A percentile compares a stretch with the other conserved stretches of the same genome.
Conservation (phyloP, 2,888 invertebrate species). For the Coremacera marginata region DNA sequence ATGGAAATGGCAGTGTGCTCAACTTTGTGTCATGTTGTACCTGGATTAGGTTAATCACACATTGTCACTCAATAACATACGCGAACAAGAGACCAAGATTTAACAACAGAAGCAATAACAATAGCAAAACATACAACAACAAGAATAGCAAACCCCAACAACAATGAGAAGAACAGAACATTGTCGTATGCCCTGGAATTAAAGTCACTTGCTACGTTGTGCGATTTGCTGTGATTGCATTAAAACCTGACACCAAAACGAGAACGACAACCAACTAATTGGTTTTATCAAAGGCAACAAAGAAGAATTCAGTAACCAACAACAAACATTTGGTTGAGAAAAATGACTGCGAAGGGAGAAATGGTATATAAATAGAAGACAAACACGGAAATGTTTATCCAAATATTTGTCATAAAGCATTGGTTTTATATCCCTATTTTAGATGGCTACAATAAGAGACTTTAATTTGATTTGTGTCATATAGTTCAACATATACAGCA, state of each 20-base stretch:
- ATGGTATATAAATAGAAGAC: too few species aligned
- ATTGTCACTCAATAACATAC: constrained; percentile 15
- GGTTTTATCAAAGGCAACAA: neutral
- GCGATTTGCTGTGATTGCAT: constrained; percentile 3
- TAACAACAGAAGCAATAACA: neutral
- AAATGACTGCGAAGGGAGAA: too few species aligned
- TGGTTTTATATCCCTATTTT: too few species aligned
- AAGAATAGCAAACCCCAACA: neutral
- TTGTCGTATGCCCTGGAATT: neutral
- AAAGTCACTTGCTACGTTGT: neutral
- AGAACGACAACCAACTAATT: neutral
- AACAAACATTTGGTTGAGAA: too few species aligned
- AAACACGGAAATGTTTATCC: too few species aligned
- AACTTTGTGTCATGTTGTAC: constrained; percentile 13
- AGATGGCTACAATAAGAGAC: too few species aligned
- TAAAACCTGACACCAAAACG: neutral
- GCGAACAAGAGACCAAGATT: neutral
- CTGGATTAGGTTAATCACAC: constrained; percentile 24
- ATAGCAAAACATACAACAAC: neutral
- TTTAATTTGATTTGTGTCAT: too few species aligned
- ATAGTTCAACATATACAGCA: too few species aligned
- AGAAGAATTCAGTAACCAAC: neutral
- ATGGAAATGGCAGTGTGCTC: neutral
- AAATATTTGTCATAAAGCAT: too few species aligned
- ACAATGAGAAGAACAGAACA: too few species aligned